These are phyloP conservation scores for Hoplodrina ambigua DNA, from an alignment of 2,888 invertebrate species.

Conservation along the genomic window DNA sequence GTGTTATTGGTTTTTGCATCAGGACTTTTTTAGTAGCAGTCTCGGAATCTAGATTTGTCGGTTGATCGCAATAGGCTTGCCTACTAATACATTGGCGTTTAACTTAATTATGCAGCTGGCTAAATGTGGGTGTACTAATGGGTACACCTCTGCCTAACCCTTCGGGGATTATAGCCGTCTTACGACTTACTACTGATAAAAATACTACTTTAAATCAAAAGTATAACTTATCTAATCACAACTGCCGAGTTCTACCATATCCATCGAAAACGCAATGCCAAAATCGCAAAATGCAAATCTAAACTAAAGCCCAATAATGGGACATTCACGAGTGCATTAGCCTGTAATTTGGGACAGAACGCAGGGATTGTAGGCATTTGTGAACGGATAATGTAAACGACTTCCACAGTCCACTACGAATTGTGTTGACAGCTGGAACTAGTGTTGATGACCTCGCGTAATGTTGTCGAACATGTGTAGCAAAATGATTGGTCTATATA, in stretches of 20 bases:
- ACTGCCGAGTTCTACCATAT: constrained; percentile 1
- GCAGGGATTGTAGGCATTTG: constrained; percentile 43
- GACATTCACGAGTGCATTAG: constrained; percentile 31
- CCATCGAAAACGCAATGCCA: constrained; percentile 2
- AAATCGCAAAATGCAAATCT: constrained; percentile 33
- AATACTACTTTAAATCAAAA: too few relatives aligned
- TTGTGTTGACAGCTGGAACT: constrained; percentile 45
- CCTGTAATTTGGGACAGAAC: constrained; percentile 36
- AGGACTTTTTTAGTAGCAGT: too few relatives aligned
- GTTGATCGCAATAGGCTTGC: too few relatives aligned
- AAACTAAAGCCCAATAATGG: constrained; percentile 26
- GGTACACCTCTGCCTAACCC: too few relatives aligned
- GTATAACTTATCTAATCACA: too few relatives aligned
- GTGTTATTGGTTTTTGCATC: too few relatives aligned
- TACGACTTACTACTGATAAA: too few relatives aligned
- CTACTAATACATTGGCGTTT: too few relatives aligned
- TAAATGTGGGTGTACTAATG: too few relatives aligned
- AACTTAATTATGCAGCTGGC: too few relatives aligned
- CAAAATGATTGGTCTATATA: not conserved
- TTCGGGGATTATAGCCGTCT: too few relatives aligned
- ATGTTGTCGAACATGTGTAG: constrained; percentile 7
- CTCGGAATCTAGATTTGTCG: too few relatives aligned
- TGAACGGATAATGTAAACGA: constrained; percentile 49
- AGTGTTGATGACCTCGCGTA: constrained; percentile 28
- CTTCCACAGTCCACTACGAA: constrained; percentile 26